phyloP scores from a whole-genome alignment of 2,797 vertebrate species.

The Alfaro cultratus region DNA sequence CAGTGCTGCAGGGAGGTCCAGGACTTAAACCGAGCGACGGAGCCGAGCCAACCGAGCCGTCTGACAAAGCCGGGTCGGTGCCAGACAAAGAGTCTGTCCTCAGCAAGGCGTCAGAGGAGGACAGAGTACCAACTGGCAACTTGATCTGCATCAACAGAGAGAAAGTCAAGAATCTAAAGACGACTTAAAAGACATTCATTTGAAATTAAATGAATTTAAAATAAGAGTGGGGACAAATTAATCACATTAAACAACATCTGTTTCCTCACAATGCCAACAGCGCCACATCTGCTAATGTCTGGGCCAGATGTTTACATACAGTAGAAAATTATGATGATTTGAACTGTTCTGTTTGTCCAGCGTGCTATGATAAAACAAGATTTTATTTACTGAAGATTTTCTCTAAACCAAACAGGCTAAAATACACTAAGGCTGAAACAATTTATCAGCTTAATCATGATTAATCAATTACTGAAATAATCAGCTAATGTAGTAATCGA shows the following conservation, averaged over 20 bases:
- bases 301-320: not conserved
- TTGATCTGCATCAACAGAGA: slow-evolving; percentile 74
- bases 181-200: not conserved
- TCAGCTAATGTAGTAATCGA: not conserved
- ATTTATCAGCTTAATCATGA: not conserved
- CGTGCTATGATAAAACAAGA: not conserved
- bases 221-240: not conserved
- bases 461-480: not conserved
- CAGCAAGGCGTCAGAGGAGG: slow-evolving; percentile 81
- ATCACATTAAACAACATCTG: not conserved
- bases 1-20: slow-evolving; percentile 82
- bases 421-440: not conserved
- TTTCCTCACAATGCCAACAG: not conserved
- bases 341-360: not conserved
- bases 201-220: not conserved
- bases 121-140: slow-evolving; percentile 80
- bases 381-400: not conserved
- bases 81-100: slow-evolving; percentile 84
- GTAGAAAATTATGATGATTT: not conserved
- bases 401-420: not conserved
- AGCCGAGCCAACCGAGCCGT: slow-evolving; percentile 84
- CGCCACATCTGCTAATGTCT: not conserved
- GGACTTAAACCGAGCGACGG: slow-evolving; percentile 82
- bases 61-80: slow-evolving; percentile 84
- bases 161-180: not conserved